Percentiles rank a stretch among this genome's conserved stretches.
Conservation (phyloP, 1,140 invertebrate species). For the Zaprionus lachaisei region DNA sequence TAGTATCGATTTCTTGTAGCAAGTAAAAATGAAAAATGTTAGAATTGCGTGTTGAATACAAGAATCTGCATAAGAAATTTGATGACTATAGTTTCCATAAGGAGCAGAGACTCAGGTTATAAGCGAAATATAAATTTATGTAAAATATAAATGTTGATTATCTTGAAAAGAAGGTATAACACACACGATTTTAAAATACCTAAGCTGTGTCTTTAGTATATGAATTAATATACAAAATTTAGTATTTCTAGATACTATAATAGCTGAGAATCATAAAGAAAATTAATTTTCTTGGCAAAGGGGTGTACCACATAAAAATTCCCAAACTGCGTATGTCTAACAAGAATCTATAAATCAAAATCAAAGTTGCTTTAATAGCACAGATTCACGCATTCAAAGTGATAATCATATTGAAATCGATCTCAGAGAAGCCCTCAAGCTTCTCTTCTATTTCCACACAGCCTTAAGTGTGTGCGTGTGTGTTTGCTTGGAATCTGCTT, state of each 20-base stretch:
- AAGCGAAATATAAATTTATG: background rate
- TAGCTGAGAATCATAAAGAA: background rate
- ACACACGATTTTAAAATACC: background rate
- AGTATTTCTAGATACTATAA: background rate
- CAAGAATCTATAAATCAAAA: background rate
- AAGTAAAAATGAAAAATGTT: background rate
- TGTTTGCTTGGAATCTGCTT: background rate
- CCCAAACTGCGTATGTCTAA: background rate
- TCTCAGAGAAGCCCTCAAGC: background rate
- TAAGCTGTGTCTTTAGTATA: background rate
- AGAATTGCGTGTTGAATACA: background rate
- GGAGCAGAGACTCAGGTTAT: background rate
- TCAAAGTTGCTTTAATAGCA: background rate
- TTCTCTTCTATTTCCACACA: background rate
- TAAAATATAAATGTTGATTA: background rate
- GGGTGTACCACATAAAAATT: background rate
- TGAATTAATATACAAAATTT: background rate
- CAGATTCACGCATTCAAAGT: background rate
- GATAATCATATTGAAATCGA: background rate
- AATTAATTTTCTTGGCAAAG: background rate
- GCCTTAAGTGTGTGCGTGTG: background rate
- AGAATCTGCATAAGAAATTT: background rate
- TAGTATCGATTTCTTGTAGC: background rate
- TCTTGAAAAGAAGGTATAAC: background rate
- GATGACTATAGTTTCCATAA: background rate